A percentile compares a stretch with the other conserved stretches of the same genome.
phyloP scores from a whole-genome alignment of 2,888 invertebrate species.

The Agonopterix arenella region DNA sequence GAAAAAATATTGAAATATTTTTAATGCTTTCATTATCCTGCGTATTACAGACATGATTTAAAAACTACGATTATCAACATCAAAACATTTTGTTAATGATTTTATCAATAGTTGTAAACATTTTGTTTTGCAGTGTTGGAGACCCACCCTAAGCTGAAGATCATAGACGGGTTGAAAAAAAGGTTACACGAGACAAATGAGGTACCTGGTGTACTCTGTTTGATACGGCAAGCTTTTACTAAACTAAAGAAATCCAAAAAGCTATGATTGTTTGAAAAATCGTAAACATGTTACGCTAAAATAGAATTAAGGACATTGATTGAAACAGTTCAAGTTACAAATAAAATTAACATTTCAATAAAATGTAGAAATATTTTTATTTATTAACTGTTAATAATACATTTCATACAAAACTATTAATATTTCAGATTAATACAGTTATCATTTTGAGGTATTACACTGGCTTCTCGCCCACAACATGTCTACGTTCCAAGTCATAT shows the following conservation, averaged over 20 bases:
- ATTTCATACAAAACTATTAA: slow-evolving; percentile 28
- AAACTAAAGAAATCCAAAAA: slow-evolving; percentile 11
- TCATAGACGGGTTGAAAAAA: slow-evolving; percentile 40
- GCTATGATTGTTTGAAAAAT: no score
- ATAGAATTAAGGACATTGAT: neutral
- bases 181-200: slow-evolving; percentile 52
- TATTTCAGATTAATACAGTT: slow-evolving; percentile 40
- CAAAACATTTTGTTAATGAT: neutral
- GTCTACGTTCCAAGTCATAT: neutral
- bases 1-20: no score
- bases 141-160: slow-evolving; percentile 43
- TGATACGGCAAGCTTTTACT: slow-evolving; percentile 47
- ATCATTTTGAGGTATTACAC: slow-evolving; percentile 29
- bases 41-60: no score
- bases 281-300: no score
- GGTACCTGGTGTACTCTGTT: slow-evolving; percentile 50
- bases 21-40: no score
- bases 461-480: slow-evolving; percentile 3
- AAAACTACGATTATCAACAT: no score
- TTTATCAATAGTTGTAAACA: neutral
- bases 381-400: slow-evolving; percentile 37
- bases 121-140: slow-evolving; percentile 37
- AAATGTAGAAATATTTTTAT: slow-evolving; percentile 22
- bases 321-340: neutral
- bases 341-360: slow-evolving; percentile 2